These are phyloP conservation scores for Chironomus riparius DNA, from an alignment of 2,888 invertebrate genomes.

Conservation along the genomic window DNA sequence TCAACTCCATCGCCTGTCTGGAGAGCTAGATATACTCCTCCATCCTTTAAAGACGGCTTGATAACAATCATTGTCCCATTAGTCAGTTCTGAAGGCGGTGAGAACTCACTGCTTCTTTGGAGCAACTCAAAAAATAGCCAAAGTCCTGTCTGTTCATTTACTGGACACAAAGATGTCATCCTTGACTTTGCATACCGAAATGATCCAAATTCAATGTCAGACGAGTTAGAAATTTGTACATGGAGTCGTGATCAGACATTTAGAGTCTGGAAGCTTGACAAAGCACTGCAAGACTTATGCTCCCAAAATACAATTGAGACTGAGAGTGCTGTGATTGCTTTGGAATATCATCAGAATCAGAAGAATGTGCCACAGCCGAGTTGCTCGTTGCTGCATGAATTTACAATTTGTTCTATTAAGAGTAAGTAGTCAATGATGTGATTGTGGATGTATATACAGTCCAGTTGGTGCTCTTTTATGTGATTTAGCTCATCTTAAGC, in stretches of 20 bases:
- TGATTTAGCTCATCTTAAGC: too few species aligned
- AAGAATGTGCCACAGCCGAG: slow-evolving; percentile 33
- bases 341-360: slow-evolving; percentile 4
- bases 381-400: slow-evolving; percentile 58
- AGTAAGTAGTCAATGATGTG: too few species aligned
- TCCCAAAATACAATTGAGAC: slow-evolving; percentile 57
- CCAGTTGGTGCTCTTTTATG: too few species aligned
- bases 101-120: slow-evolving; percentile 74
- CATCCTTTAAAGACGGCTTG: slow-evolving; percentile 66
- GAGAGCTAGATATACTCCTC: slow-evolving; percentile 89
- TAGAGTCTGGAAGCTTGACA: slow-evolving; percentile 82
- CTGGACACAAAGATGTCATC: slow-evolving; percentile 91
- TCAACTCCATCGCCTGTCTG: slow-evolving; percentile 69
- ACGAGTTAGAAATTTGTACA: slow-evolving; percentile 65
- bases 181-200: slow-evolving; percentile 92
- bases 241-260: slow-evolving; percentile 94
- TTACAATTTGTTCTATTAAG: slow-evolving; percentile 52
- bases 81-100: slow-evolving; percentile 57
- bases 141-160: slow-evolving; percentile 76
- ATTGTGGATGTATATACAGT: too few species aligned
- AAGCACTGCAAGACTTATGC: slow-evolving; percentile 66
- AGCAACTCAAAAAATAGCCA: slow-evolving; percentile 46
- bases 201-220: slow-evolving; percentile 39
- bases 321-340: slow-evolving; percentile 40
- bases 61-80: slow-evolving; percentile 86